A percentile compares a stretch with the other conserved stretches of the same genome.
phyloP scores from a whole-genome alignment of 2,113 vertebrate genomes.

The Cinclus cinclus region DNA sequence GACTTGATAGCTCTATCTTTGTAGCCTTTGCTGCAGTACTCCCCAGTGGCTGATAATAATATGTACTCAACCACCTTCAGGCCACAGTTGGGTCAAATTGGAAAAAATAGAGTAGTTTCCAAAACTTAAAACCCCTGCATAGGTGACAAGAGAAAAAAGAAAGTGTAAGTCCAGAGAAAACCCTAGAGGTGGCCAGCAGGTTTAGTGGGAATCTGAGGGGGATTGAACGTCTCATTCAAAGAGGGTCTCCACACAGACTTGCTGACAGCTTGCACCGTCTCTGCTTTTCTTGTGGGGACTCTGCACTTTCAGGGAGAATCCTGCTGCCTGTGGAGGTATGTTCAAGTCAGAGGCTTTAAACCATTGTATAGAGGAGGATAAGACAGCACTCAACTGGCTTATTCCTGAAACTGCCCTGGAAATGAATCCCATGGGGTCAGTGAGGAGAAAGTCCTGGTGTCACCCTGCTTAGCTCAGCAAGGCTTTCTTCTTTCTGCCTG shows the following conservation, averaged over 20 bases:
- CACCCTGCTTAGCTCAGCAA: background rate
- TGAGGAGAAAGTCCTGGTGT: background rate
- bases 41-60: background rate
- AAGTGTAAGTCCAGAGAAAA: background rate
- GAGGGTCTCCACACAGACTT: background rate
- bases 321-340: background rate
- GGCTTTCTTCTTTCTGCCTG: background rate
- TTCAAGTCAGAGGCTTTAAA: background rate
- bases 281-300: background rate
- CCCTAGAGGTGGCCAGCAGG: background rate
- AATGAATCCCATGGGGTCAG: background rate
- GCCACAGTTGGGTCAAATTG: background rate
- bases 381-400: background rate
- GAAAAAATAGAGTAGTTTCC: background rate
- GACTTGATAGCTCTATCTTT: conserved; percentile 9
- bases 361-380: rapidly evolving
- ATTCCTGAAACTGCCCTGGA: background rate
- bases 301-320: background rate
- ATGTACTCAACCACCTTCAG: background rate
- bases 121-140: background rate
- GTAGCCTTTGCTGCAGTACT: background rate
- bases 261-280: background rate
- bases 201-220: background rate
- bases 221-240: background rate
- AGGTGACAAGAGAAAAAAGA: background rate